Base-by-base conservation (phyloP, 2,797 vertebrate species). In the Pseudochaenichthys georgianus region DNA sequence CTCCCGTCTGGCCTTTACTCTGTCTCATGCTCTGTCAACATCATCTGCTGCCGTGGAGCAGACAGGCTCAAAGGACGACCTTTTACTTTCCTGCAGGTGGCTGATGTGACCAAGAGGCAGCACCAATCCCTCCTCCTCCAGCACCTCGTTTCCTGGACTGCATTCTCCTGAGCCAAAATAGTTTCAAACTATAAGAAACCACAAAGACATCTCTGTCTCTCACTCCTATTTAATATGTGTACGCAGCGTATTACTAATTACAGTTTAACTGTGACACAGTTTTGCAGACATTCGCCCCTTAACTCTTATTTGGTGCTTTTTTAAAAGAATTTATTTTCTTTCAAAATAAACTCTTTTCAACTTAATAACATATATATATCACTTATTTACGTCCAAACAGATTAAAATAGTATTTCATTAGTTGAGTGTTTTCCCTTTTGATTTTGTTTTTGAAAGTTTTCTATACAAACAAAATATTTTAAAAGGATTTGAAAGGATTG, bases 81-180 rank as follows among this genome's bases (percentile, higher is more conserved):
- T 80, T 86, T 89, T 80, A 80, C 79, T 91, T 85, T 93, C 66
- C 90, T 88, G 93, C 92, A 94, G 93, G 93, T 93, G 93, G 93
- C 89, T 92, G 89, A 94, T 92, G 85, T 70, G 80, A 87, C 88
- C 77, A 77, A 92, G 89, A 86, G 80, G 90, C 88, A 83, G 83
- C 82, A 82, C 85, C 90, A 89, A 81, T 85, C 86, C 90, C 79
- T 79, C 61, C 87, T 73, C 78, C 80, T 47, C 57, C 64, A 52
- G n/a, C 45, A 68, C 64, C 64, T 55, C 60, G 57, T 76, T 80
- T 89, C 91, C 94, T 94, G 90, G 53, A 67, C n/a, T 4, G 16
- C 54, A 31, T 68, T 75, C 57, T 68, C 64, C 11, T 68, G 31
- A 75, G 60, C 21, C 53, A 73, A 53, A 72, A 17, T 8, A 34